Evolutionary conservation across 2,797 vertebrate species (phyloP).

Genomic region (Cercopithecus petaurista): DNA sequence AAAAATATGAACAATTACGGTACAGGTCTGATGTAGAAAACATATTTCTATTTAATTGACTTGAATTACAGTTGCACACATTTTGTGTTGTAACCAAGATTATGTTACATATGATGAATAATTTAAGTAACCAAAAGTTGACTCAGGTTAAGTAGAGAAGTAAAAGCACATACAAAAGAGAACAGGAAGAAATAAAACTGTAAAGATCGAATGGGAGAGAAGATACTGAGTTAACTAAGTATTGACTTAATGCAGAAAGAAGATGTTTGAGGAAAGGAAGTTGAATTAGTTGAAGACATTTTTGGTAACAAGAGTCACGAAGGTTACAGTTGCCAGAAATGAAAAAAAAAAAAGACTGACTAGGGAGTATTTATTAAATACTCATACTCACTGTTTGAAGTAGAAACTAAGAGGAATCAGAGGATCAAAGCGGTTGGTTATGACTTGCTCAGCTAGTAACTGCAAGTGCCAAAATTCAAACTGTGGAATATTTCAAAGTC

Average conservation of each 20-base stretch:
- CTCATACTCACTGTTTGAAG: not conserved
- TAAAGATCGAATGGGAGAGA: slow-evolving; percentile 6
- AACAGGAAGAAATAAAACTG: slow-evolving; percentile 27
- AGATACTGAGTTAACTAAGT: slow-evolving; percentile 43
- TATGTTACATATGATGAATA: not conserved
- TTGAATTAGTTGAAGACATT: slow-evolving; percentile 33
- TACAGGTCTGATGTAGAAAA: not conserved
- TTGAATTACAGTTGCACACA: not conserved
- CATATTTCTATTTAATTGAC: slow-evolving; percentile 2
- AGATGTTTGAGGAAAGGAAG: not conserved
- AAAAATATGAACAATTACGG: slow-evolving; percentile 25
- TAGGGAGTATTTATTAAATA: slow-evolving; percentile 19
- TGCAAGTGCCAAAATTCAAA: slow-evolving; percentile 39
- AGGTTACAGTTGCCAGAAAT: slow-evolving; percentile 20
- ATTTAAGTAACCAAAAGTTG: not conserved
- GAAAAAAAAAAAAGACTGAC: slow-evolving; percentile 26
- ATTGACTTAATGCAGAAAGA: slow-evolving; percentile 3
- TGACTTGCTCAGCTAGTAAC: slow-evolving; percentile 6
- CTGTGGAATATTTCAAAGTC: not conserved
- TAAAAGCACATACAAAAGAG: not conserved
- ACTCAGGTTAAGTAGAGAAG: not conserved
- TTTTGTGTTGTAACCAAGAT: not conserved
- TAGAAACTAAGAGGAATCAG: not conserved
- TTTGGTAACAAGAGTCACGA: not conserved
- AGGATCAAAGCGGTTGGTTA: slow-evolving; percentile 2